Evolutionary conservation across 2,888 invertebrate species (phyloP).

Genomic region (Mimachlamys varia): DNA sequence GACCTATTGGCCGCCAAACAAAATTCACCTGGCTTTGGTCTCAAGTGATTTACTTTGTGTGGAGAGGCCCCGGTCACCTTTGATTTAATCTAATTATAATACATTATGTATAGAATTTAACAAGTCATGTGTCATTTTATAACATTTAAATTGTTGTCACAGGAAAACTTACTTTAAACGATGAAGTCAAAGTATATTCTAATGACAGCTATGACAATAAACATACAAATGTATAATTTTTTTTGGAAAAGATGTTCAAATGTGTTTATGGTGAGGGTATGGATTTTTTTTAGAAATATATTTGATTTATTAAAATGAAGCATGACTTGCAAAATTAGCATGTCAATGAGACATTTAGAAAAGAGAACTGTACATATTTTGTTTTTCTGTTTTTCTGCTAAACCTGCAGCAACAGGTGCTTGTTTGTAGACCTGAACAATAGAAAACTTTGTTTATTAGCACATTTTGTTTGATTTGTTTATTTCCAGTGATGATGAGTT

Average conservation of each 20-base stretch:
- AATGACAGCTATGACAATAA: too few relatives aligned
- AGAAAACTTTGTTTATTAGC: background rate
- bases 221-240: too few relatives aligned
- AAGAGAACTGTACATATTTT: background rate
- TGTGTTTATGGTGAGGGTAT: too few relatives aligned
- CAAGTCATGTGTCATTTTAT: too few relatives aligned
- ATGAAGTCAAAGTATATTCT: too few relatives aligned
- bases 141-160: too few relatives aligned
- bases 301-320: background rate
- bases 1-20: background rate
- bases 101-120: too few relatives aligned
- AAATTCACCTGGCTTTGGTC: background rate
- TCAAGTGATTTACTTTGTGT: background rate
- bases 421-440: too few relatives aligned
- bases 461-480: background rate
- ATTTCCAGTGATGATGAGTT: constrained; percentile 34
- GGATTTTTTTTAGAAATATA: background rate
- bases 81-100: background rate
- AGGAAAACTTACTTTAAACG: too few relatives aligned
- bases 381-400: background rate
- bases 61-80: background rate
- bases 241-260: too few relatives aligned
- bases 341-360: background rate
- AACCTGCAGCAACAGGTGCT: background rate
- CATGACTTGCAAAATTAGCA: background rate